Evolutionary conservation across 1,140 invertebrate genomes (phyloP), one percentile per base, ranked within the genome.

Genomic region (Orchestia grillus): DNA sequence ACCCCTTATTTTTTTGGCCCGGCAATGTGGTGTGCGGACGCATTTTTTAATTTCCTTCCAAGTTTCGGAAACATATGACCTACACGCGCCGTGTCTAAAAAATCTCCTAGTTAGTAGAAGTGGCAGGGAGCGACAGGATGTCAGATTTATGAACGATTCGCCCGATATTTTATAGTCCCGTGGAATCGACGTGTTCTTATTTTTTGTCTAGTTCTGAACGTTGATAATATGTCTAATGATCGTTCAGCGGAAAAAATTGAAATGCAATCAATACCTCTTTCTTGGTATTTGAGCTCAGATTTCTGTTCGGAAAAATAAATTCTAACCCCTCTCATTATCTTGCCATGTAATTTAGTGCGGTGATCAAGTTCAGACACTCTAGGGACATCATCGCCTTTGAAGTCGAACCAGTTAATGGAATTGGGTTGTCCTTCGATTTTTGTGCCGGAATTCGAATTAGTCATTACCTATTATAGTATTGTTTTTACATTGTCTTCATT

Each of bases 21-120:
- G 47, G 16, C 11, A 44, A 94, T 94, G 92, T 44, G 92, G 43
- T 94, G 43, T 40, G 92, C 44, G 44, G 16, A 19, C 41, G 44
- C 36, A 94, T 94, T 94, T 94, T 28, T 94, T 94, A 94, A 94
- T 94, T 94, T 94, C 92, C 92, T 45, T 36, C 8, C 43, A 94
- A 45, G 43, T 42, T 94, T 44, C 44, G 41, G 92, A 47, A 44
- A 94, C 44, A 94, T 45, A 40, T 94, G 92, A 36, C 28, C 28
- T 77, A 94, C 43, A 45, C 6, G 8, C 8, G 88, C 23, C 88
- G 88, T 91, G 44, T 19, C 44, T 8, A 43, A 91, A 42, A 91
- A 91, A 43, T 42, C 44, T 91, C 88, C 19, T 91, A 19, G 11
- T 91, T 91, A 43, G 44, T 91, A 16, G 41, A 91, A 91, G 3